phyloP scores from a whole-genome alignment of 2,797 vertebrate genomes.

The Cryptoblepharus egeriae region DNA sequence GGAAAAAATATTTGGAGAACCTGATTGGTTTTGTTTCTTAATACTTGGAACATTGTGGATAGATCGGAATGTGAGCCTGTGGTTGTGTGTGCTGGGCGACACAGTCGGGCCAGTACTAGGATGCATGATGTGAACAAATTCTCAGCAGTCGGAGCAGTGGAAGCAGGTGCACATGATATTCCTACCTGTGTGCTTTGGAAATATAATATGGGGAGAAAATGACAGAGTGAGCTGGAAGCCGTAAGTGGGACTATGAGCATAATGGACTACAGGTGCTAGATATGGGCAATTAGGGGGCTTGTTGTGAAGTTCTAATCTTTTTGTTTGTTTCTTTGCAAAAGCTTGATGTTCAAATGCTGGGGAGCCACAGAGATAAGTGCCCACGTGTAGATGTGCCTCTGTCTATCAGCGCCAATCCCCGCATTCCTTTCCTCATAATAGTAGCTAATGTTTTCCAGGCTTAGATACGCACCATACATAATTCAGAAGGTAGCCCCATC shows the following conservation, averaged over 20 bases:
- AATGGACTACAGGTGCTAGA: conserved; percentile 5
- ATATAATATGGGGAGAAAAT: conserved; percentile 3
- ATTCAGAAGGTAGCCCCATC: neutral
- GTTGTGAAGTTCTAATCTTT: conserved; percentile 14
- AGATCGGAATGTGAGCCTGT: neutral
- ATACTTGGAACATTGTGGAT: neutral
- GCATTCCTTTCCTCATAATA: conserved; percentile 12
- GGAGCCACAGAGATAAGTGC: neutral
- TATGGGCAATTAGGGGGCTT: neutral
- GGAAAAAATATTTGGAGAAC: neutral
- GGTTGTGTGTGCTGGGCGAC: neutral
- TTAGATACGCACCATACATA: neutral
- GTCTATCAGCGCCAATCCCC: neutral
- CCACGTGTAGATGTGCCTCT: neutral
- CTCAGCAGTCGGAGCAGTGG: conserved; percentile 11
- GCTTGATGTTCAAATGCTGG: neutral
- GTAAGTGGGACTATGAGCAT: neutral
- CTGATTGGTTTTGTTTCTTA: neutral
- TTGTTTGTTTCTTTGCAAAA: conserved; percentile 1
- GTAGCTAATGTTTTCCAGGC: fast-evolving
- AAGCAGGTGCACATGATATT: conserved; percentile 17
- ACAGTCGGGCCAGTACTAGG: conserved; percentile 26
- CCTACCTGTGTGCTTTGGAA: conserved; percentile 27
- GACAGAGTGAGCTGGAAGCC: neutral
- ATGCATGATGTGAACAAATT: conserved; percentile 28